Percentiles rank a stretch among this genome's conserved stretches.
Evolutionary conservation across 2,888 invertebrate genomes (phyloP).

Genomic region (Sminthurides aquaticus): DNA sequence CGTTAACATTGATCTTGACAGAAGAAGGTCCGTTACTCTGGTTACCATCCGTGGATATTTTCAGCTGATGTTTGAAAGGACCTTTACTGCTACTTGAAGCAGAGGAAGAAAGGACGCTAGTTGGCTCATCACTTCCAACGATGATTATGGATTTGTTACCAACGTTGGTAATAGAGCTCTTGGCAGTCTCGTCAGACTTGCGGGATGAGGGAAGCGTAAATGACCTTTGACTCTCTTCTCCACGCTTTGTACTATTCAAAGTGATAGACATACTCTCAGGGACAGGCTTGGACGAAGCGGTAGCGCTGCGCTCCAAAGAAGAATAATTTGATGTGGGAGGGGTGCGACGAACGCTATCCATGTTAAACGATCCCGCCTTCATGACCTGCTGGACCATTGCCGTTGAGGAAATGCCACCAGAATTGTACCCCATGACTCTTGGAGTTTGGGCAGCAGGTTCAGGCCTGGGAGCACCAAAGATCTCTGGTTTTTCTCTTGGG

Average conservation of each 20-base stretch:
- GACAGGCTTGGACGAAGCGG: not conserved
- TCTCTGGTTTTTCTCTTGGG: not conserved
- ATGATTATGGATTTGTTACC: slow-evolving; percentile 43
- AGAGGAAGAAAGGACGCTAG: not conserved
- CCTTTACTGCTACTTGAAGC: not conserved
- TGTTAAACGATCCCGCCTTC: slow-evolving; percentile 26
- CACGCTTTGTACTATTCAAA: not conserved
- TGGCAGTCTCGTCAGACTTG: not conserved
- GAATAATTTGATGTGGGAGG: slow-evolving; percentile 31
- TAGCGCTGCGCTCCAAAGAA: not conserved
- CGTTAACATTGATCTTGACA: slow-evolving; percentile 5
- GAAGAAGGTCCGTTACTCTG: not conserved
- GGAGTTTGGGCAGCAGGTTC: not conserved
- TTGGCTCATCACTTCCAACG: slow-evolving; percentile 29
- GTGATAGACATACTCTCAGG: not conserved
- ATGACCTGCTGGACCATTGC: slow-evolving; percentile 42
- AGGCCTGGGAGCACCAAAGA: not conserved
- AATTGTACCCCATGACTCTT: not conserved
- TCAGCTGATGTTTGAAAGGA: not conserved
- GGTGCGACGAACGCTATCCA: slow-evolving; percentile 31
- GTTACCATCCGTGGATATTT: not conserved
- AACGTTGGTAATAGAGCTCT: slow-evolving; percentile 34
- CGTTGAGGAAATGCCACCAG: slow-evolving; percentile 14
- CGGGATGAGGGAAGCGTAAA: not conserved
- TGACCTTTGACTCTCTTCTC: too few species aligned